A percentile compares a stretch with the other conserved stretches of the same genome.
Conservation (phyloP, 2,113 vertebrate species). For the Gambusia holbrooki region DNA sequence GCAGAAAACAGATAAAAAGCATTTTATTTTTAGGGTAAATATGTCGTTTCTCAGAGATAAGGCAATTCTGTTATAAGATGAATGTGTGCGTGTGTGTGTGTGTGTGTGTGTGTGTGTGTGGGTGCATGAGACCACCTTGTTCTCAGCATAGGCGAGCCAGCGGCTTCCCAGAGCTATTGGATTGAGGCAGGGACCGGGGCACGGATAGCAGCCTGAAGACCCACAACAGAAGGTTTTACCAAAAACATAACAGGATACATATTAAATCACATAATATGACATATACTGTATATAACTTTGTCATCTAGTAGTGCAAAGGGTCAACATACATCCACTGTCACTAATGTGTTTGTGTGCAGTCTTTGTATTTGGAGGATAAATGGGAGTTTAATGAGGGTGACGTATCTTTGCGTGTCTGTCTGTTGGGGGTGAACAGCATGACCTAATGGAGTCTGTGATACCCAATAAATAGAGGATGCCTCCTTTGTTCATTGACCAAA, state of each 20-base stretch:
- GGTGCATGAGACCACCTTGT: conserved; percentile 85
- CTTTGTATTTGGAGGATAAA: conserved; percentile 71
- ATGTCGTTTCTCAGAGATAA: conserved; percentile 59
- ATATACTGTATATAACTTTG: not conserved
- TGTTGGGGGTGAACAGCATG: conserved; percentile 38
- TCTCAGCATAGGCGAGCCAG: conserved; percentile 98
- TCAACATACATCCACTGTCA: conserved; percentile 4
- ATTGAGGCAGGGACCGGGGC: conserved; percentile 96
- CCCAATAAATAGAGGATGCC: conserved; percentile 76
- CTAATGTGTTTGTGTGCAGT: conserved; percentile 58
- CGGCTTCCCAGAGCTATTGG: conserved; percentile 94
- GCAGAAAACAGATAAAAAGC: conserved; percentile 60
- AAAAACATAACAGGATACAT: not conserved
- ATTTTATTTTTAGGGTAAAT: conserved; percentile 68
- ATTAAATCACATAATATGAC: not conserved
- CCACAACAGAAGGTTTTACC: conserved; percentile 38
- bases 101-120: not conserved
- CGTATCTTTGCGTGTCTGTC: conserved; percentile 27
- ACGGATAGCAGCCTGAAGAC: conserved; percentile 92
- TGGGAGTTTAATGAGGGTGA: conserved; percentile 76
- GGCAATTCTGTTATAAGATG: conserved; percentile 27
- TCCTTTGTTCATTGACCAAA: conserved; percentile 84
- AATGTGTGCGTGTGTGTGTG: conserved; percentile 31
- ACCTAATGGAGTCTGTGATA: conserved; percentile 71
- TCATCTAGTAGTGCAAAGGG: conserved; percentile 1